Conservation (phyloP, 2,797 vertebrate genomes). For the Momotus momota region DNA sequence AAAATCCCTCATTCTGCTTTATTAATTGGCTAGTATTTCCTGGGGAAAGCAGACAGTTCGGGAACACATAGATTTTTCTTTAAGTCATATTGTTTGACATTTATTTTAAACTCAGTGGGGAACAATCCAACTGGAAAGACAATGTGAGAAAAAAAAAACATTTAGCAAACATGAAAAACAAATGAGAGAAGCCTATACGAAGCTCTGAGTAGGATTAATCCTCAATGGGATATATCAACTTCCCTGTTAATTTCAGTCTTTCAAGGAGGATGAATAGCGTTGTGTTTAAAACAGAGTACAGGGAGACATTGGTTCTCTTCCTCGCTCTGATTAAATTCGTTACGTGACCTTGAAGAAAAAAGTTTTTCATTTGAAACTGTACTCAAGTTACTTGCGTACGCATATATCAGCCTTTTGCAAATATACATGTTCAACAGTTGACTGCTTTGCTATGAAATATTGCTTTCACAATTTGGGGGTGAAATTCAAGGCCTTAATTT, state of each 20-base stretch:
- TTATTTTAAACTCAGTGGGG: slow-evolving; percentile 25
- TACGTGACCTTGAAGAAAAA: background rate
- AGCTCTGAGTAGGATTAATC: slow-evolving; percentile 11
- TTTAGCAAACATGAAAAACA: background rate
- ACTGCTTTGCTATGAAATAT: background rate
- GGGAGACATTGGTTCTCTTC: background rate
- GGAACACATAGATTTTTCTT: background rate
- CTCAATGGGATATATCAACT: slow-evolving; percentile 1
- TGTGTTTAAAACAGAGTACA: background rate
- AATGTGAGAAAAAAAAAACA: background rate
- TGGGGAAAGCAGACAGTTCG: background rate
- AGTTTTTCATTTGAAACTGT: background rate
- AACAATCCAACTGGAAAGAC: slow-evolving; percentile 11
- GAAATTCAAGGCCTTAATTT: background rate
- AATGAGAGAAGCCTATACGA: background rate
- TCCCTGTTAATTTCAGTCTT: slow-evolving; percentile 6
- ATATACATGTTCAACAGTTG: background rate
- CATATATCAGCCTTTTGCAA: background rate
- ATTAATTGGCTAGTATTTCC: slow-evolving; percentile 51
- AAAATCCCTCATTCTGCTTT: slow-evolving; percentile 20
- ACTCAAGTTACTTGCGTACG: background rate
- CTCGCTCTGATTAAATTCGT: background rate
- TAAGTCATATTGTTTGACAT: slow-evolving; percentile 4
- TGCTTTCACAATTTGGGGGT: background rate
- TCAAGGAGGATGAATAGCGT: slow-evolving; percentile 7